These are phyloP conservation scores for Zeuzera pyrina DNA, from an alignment of 2,888 invertebrate genomes.

Conservation along the genomic window DNA sequence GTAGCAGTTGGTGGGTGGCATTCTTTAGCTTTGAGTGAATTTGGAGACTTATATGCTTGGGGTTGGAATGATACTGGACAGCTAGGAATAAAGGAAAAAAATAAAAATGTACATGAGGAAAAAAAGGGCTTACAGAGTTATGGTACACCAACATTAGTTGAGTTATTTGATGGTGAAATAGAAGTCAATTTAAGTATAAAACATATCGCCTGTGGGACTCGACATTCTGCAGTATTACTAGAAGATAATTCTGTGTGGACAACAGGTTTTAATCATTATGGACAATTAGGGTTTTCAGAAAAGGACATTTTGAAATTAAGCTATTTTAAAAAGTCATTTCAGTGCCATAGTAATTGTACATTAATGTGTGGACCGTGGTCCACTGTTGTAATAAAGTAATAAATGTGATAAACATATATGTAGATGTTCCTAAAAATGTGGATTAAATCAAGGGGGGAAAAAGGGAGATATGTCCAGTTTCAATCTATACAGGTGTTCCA, in stretches of 20 bases:
- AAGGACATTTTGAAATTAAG: slow-evolving; percentile 29
- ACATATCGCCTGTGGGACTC: slow-evolving; percentile 81
- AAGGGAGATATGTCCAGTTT: no score
- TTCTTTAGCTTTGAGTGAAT: slow-evolving; percentile 81
- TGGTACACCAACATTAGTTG: slow-evolving; percentile 45
- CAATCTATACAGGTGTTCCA: no score
- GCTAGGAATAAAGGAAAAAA: slow-evolving; percentile 76
- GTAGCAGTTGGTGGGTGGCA: slow-evolving; percentile 93
- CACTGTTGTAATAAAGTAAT: slow-evolving; percentile 30
- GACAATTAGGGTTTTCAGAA: slow-evolving; percentile 76
- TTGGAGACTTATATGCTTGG: slow-evolving; percentile 91
- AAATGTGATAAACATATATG: neutral
- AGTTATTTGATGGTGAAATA: slow-evolving; percentile 48
- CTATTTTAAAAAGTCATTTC: slow-evolving; percentile 36
- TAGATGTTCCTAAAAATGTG: no score
- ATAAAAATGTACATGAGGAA: slow-evolving; percentile 20
- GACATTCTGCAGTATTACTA: slow-evolving; percentile 81
- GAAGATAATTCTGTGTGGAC: slow-evolving; percentile 80
- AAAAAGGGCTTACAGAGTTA: slow-evolving; percentile 30
- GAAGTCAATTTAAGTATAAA: slow-evolving; percentile 58
- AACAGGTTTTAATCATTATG: slow-evolving; percentile 87
- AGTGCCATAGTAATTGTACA: slow-evolving; percentile 22
- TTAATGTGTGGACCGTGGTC: slow-evolving; percentile 53
- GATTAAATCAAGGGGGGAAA: no score
- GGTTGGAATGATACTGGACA: slow-evolving; percentile 94